Conservation (phyloP, 2,797 vertebrate genomes). For the Hyperoplus immaculatus region DNA sequence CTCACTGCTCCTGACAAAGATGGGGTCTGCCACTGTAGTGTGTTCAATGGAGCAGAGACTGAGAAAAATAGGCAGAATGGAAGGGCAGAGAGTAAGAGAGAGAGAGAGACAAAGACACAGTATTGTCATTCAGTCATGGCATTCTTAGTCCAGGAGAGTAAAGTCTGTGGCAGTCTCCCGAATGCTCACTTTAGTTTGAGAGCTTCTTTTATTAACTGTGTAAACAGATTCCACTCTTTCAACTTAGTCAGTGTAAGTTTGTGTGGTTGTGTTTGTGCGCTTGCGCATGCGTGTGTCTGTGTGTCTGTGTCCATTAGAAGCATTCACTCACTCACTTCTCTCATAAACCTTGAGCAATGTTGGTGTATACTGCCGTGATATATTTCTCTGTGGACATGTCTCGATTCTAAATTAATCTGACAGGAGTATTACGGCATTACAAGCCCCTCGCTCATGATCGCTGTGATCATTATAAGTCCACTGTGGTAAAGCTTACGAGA, state of each 20-base stretch:
- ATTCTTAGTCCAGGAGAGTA: constrained; percentile 44
- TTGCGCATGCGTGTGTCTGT: too few species aligned
- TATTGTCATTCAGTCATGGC: constrained; percentile 60
- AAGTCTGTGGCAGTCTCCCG: constrained; percentile 48
- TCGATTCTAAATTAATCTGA: constrained; percentile 22
- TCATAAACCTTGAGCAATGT: constrained; percentile 55
- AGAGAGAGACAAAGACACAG: constrained; percentile 33
- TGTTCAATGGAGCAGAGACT: constrained; percentile 56
- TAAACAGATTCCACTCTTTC: constrained; percentile 60
- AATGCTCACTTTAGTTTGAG: constrained; percentile 61
- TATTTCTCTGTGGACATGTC: constrained; percentile 23
- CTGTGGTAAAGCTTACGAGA: constrained; percentile 1
- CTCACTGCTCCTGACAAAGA: constrained; percentile 62
- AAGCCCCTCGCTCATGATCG: constrained; percentile 1
- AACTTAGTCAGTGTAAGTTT: constrained; percentile 23
- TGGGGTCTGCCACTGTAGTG: constrained; percentile 45
- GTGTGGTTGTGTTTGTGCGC: background rate
- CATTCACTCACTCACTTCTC: constrained; percentile 26
- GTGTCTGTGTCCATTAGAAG: constrained; percentile 13
- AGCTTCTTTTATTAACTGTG: constrained; percentile 68
- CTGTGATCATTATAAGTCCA: constrained; percentile 1
- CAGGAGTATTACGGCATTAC: background rate
- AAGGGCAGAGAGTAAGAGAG: constrained; percentile 47
- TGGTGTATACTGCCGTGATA: constrained; percentile 31
- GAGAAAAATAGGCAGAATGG: constrained; percentile 32